phyloP scores from a whole-genome alignment of 2,797 vertebrate genomes.

The Octomys mimax region DNA sequence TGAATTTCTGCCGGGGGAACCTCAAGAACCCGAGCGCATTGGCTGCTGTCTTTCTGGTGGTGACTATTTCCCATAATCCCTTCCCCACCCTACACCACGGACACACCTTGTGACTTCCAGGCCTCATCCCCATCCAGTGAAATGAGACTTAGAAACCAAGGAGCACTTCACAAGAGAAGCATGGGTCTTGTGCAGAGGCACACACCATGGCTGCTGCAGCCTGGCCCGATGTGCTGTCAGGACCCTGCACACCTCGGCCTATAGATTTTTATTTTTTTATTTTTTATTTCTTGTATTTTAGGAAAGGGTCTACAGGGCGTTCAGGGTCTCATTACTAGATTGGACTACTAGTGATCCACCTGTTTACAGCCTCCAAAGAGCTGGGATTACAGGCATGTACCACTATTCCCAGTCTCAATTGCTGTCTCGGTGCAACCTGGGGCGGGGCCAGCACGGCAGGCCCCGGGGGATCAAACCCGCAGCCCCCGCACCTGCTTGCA shows the following conservation, averaged over 20 bases:
- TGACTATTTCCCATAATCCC: background rate
- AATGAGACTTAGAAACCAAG: conserved; percentile 8
- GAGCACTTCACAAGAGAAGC: background rate
- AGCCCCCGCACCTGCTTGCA: too few relatives aligned
- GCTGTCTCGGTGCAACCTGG: too few relatives aligned
- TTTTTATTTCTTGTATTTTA: too few relatives aligned
- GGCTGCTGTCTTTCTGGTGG: background rate
- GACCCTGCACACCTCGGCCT: background rate
- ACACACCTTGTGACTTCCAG: background rate
- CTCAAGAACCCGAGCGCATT: background rate
- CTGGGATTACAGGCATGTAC: too few relatives aligned
- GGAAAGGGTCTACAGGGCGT: too few relatives aligned
- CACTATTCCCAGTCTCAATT: too few relatives aligned
- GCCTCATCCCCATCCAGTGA: background rate
- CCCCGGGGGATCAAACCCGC: too few relatives aligned
- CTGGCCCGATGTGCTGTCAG: background rate
- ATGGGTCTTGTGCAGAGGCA: background rate
- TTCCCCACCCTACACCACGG: background rate
- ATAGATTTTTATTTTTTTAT: too few relatives aligned
- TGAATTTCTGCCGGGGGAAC: background rate
- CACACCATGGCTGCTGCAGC: background rate
- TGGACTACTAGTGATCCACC: too few relatives aligned
- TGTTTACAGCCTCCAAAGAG: too few relatives aligned
- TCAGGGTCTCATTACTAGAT: too few relatives aligned
- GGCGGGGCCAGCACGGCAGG: too few relatives aligned